Evolutionary conservation across 2,797 vertebrate genomes (phyloP).

Genomic region (Lemur catta): DNA sequence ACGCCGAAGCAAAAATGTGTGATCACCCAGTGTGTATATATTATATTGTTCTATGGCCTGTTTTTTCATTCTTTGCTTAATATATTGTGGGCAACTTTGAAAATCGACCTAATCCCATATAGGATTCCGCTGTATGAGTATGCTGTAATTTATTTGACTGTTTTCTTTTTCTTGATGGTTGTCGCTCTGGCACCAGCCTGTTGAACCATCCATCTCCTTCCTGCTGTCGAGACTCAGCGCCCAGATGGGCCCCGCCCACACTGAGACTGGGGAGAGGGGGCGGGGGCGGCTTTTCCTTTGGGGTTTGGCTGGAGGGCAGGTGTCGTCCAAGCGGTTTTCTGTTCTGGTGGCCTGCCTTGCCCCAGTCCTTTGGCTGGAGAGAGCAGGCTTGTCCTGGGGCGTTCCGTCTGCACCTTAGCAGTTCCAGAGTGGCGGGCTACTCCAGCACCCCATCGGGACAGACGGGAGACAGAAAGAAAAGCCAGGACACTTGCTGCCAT

Average conservation of each 20-base stretch:
- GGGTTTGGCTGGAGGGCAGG: neutral
- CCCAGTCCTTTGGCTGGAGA: neutral
- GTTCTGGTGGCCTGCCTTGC: neutral
- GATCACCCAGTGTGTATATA: neutral
- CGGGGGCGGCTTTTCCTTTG: neutral
- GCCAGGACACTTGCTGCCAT: neutral
- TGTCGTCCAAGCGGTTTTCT: neutral
- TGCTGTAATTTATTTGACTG: neutral
- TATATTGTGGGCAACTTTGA: neutral
- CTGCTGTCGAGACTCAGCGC: neutral
- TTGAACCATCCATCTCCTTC: neutral
- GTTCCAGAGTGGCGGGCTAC: neutral
- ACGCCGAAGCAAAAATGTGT: neutral
- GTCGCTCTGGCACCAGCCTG: neutral
- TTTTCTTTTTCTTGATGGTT: neutral
- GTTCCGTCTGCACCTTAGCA: neutral
- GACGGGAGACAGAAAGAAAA: neutral
- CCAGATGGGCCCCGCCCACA: neutral
- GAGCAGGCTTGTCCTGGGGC: neutral
- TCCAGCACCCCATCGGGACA: neutral
- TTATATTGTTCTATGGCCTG: neutral
- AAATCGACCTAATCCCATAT: neutral
- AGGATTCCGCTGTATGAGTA: neutral
- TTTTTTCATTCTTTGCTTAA: neutral
- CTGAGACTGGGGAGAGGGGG: neutral